Conservation (phyloP, 2,113 vertebrate species). For the Channa maculata region DNA sequence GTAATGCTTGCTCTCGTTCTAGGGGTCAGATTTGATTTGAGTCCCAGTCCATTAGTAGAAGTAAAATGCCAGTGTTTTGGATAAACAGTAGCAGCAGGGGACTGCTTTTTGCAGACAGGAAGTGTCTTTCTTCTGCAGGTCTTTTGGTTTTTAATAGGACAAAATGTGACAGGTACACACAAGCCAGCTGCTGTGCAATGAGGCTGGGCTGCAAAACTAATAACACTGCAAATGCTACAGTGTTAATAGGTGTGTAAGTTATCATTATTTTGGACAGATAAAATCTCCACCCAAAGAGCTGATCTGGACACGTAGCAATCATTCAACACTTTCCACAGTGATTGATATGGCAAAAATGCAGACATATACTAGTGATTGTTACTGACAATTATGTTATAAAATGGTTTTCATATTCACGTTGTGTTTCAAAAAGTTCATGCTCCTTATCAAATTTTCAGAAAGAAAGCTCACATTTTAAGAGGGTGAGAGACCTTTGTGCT, state of each 20-base stretch:
- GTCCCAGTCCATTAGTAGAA: conserved; percentile 94
- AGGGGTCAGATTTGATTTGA: conserved; percentile 95
- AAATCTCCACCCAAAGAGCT: conserved; percentile 2
- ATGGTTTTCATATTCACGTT: no score
- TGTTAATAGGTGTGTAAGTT: conserved; percentile 6
- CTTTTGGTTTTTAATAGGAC: conserved; percentile 89
- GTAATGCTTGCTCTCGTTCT: conserved; percentile 92
- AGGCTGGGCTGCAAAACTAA: conserved; percentile 8
- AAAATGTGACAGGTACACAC: conserved; percentile 93
- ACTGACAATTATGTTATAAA: no score
- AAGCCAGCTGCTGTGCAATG: conserved; percentile 6
- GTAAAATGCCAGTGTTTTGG: conserved; percentile 89
- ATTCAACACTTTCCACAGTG: no score
- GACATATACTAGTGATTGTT: no score
- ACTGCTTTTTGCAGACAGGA: conserved; percentile 86
- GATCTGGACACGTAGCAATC: no score
- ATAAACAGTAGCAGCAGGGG: conserved; percentile 98
- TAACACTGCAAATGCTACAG: neutral
- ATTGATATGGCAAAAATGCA: no score
- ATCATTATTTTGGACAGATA: conserved; percentile 12
- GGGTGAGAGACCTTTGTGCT: no score
- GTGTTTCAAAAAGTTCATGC: no score
- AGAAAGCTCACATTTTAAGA: no score
- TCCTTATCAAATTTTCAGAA: no score
- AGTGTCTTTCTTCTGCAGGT: conserved; percentile 85